These are phyloP conservation scores for Drosophila ustulata DNA, from an alignment of 2,888 invertebrate species.

Conservation along the genomic window DNA sequence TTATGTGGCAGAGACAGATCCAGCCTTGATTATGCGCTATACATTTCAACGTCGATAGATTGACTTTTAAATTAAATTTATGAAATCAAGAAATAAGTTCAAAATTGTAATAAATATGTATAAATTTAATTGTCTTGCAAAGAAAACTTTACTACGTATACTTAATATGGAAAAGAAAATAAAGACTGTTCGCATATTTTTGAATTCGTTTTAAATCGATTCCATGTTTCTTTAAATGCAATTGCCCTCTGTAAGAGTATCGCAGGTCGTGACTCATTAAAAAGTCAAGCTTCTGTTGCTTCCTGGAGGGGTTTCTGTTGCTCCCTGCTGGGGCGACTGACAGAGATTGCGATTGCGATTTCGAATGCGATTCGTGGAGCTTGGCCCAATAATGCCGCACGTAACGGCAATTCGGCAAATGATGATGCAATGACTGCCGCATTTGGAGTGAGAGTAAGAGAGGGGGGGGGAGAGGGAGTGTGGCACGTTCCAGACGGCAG, in stretches of 20 bases:
- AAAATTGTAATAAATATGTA: too few relatives aligned
- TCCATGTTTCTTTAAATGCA: not conserved
- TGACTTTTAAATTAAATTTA: too few relatives aligned
- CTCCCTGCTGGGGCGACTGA: slow-evolving; percentile 29
- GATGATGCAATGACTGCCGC: slow-evolving; percentile 64
- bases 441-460: slow-evolving; percentile 9
- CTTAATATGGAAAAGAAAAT: not conserved
- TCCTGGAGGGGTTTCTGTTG: slow-evolving; percentile 3
- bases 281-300: slow-evolving; percentile 32
- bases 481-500: slow-evolving; percentile 57
- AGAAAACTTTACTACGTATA: not conserved
- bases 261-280: slow-evolving; percentile 41
- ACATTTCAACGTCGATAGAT: too few relatives aligned
- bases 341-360: slow-evolving; percentile 64
- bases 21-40: too few relatives aligned
- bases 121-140: not conserved
- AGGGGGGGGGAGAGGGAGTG: slow-evolving; percentile 5
- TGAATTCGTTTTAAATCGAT: too few relatives aligned
- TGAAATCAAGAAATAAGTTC: too few relatives aligned
- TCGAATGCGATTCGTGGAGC: slow-evolving; percentile 28
- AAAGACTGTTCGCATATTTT: too few relatives aligned
- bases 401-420: slow-evolving; percentile 75
- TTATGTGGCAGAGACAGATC: too few relatives aligned
- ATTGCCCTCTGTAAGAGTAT: slow-evolving; percentile 3
- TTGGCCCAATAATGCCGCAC: slow-evolving; percentile 68